Base-by-base conservation (phyloP, 2,888 invertebrate species). In the Kryphioiulus occultus region DNA sequence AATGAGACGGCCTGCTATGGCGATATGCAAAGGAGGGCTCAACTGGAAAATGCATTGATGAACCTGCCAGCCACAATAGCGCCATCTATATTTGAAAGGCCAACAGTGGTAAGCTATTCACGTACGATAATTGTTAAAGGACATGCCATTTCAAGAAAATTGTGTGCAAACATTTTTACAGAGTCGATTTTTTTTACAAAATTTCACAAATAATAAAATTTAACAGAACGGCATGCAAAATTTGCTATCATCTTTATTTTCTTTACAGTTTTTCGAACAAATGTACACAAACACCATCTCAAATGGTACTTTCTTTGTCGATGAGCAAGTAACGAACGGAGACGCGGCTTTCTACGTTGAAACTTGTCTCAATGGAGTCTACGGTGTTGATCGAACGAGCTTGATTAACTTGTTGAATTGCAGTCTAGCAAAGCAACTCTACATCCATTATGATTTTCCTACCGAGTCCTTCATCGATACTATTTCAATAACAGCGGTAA, bases 31-130 rank as follows among this genome's bases (percentile, higher is more conserved):
- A 32, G 30, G 12, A n/a, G 86, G 12, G 44, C 39, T 30, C 53
- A 44, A 26, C 2, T 86, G 86, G 86, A 86, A 26, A 42, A 53
- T 30, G 26, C 30, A 17, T 53, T 86, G 17, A 39, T 39, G 30
- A 86, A 53, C 30, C 15, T 86, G 39, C 86, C 86, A 12, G 26
- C 47, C 0, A 53, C 30, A 30, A 53, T 86, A 17, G 53, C 42
- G 32, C 86, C 86, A 10, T 19, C 19, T 53, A 53, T 12, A 30
- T 86, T 44, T 53, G 26, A 47, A 19, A 9, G 30, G 15, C 59
- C 86, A 53, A 53, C 30, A 17, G 53, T 86, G 30, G 86, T 86
- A 86, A 86, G 86, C 17, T 39, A 5, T 5, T 39, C 39, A 39
- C 39, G n/a, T n/a, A n/a, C n/a, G n/a, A n/a, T n/a, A n/a, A n/a